Conservation (phyloP, 2,113 vertebrate species). For the Eleginops maclovinus region DNA sequence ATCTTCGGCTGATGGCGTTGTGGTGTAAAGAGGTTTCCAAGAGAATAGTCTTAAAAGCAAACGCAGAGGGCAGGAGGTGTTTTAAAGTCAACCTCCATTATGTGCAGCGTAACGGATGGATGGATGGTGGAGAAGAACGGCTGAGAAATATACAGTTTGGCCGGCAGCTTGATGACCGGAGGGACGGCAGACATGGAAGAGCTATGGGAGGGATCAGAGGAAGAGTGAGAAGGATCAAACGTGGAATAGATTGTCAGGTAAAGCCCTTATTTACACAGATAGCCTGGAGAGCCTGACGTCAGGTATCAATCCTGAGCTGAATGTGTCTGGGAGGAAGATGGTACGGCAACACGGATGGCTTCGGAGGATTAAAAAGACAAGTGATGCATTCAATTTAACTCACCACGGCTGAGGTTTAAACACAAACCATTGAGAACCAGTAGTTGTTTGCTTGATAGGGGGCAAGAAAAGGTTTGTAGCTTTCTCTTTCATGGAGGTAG, state of each 20-base stretch:
- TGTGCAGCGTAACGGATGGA: conserved; percentile 13
- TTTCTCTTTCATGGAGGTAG: too few species aligned
- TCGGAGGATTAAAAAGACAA: conserved; percentile 9
- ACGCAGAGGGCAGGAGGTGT: conserved; percentile 6
- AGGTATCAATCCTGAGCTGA: conserved; percentile 11
- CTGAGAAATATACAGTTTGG: conserved; percentile 46
- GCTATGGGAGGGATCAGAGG: conserved; percentile 38
- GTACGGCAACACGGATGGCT: neutral
- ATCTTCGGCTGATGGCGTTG: conserved; percentile 57
- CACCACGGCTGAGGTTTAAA: neutral
- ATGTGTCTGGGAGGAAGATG: neutral
- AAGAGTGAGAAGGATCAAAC: conserved; percentile 29
- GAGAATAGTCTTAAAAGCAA: conserved; percentile 15
- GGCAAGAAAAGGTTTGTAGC: too few species aligned
- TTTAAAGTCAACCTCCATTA: conserved; percentile 45
- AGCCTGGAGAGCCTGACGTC: conserved; percentile 2
- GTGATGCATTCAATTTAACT: too few species aligned
- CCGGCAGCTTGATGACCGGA: conserved; percentile 36
- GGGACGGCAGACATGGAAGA: neutral
- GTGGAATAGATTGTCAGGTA: conserved; percentile 41
- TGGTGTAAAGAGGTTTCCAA: conserved; percentile 20
- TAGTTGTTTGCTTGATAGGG: too few species aligned
- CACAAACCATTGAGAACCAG: neutral
- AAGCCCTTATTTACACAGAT: conserved; percentile 38
- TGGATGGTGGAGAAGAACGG: conserved; percentile 15